These are phyloP conservation scores for Monopis laevigella DNA, from an alignment of 2,888 invertebrate species.

Conservation along the genomic window DNA sequence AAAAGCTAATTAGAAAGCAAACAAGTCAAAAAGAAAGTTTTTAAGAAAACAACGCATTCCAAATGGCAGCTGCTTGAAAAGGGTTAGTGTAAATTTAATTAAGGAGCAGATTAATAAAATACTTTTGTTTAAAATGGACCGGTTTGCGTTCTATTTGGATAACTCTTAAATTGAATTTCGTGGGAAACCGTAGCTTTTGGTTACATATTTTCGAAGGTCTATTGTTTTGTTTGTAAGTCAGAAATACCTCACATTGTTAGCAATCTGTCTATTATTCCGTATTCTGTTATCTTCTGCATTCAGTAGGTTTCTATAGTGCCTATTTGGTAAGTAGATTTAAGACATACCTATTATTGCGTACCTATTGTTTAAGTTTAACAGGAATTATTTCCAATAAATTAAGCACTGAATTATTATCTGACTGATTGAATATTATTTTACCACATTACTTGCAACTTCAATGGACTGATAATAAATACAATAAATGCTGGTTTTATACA, in stretches of 20 bases:
- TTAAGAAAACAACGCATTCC: slow-evolving; percentile 27
- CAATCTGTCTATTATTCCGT: too few relatives aligned
- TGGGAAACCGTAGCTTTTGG: slow-evolving; percentile 3
- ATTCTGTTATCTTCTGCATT: too few relatives aligned
- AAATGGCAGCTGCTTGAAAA: slow-evolving; percentile 20
- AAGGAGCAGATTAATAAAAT: slow-evolving; percentile 20
- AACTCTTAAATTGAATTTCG: slow-evolving; percentile 11
- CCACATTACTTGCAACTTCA: too few relatives aligned
- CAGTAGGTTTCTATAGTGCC: too few relatives aligned
- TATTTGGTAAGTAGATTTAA: too few relatives aligned
- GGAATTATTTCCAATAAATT: too few relatives aligned
- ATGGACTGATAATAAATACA: too few relatives aligned
- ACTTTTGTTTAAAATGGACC: slow-evolving; percentile 14
- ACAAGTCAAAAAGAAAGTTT: slow-evolving; percentile 23
- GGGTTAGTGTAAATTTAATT: slow-evolving; percentile 27
- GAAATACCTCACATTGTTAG: background rate
- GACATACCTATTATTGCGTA: too few relatives aligned
- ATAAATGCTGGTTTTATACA: too few relatives aligned
- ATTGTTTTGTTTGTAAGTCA: background rate
- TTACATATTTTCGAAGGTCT: slow-evolving; percentile 6
- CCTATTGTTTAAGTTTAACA: too few relatives aligned
- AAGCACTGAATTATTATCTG: too few relatives aligned
- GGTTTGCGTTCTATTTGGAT: slow-evolving; percentile 1
- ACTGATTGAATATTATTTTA: too few relatives aligned
- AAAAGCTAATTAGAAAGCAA: slow-evolving; percentile 19